Evolutionary conservation across 2,113 vertebrate genomes (phyloP).

Genomic region (Cnemophilus loriae): DNA sequence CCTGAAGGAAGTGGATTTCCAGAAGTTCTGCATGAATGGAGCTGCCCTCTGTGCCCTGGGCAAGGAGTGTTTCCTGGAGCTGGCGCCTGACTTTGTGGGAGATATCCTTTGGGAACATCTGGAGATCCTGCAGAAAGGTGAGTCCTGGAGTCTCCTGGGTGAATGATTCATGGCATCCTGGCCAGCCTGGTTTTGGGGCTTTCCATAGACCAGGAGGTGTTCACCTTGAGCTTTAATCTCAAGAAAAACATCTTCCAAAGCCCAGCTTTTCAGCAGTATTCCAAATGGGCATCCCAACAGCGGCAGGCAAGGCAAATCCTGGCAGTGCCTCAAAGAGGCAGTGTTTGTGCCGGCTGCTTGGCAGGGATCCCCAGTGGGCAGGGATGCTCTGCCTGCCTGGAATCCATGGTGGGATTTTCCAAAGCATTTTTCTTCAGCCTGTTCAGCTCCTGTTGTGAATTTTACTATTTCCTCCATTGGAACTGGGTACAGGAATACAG

Average conservation of each 20-base stretch:
- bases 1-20: conserved; percentile 94
- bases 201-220: background rate
- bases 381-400: background rate
- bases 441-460: background rate
- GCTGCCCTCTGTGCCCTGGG: conserved; percentile 91
- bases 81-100: conserved; percentile 96
- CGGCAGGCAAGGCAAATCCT: background rate
- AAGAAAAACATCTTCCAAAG: background rate
- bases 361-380: background rate
- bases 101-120: conserved; percentile 99
- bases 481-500: background rate
- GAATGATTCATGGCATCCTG: fast-evolving
- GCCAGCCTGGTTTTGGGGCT: background rate
- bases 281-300: background rate
- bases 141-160: background rate
- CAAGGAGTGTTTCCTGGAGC: conserved; percentile 94
- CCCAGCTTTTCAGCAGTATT: background rate
- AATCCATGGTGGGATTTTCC: conserved; percentile 28
- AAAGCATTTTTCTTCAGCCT: background rate
- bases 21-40: conserved; percentile 93
- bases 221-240: background rate
- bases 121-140: conserved; percentile 99
- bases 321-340: background rate
- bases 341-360: background rate
- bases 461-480: background rate